These are phyloP conservation scores for Melipona quadrifasciata DNA, from an alignment of 1,140 invertebrate genomes.

Conservation along the genomic window DNA sequence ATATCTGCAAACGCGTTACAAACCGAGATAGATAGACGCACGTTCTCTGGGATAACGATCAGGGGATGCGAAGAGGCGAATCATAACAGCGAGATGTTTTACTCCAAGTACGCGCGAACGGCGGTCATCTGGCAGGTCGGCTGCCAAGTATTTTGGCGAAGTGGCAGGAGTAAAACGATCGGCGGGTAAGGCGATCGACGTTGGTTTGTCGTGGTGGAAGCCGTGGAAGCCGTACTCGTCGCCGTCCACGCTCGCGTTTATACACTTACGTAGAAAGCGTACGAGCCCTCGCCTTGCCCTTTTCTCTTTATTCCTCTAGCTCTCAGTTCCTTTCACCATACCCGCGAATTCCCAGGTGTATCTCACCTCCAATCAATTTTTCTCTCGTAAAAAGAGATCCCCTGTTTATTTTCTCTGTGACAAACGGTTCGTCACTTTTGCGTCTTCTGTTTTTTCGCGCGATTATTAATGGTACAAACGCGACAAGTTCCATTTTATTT, in stretches of 20 bases:
- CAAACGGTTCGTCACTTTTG: neutral
- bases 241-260: conserved; percentile 59
- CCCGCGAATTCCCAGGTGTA: neutral
- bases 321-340: conserved; percentile 5
- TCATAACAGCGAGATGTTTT: neutral
- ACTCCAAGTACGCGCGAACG: too few relatives aligned
- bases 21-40: too few relatives aligned
- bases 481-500: too few relatives aligned
- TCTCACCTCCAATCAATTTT: neutral
- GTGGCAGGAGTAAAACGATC: conserved; percentile 79
- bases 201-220: conserved; percentile 80
- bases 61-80: neutral
- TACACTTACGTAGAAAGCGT: conserved; percentile 50
- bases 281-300: conserved; percentile 41
- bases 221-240: conserved; percentile 75
- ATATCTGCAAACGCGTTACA: neutral
- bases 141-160: conserved; percentile 62
- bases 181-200: conserved; percentile 80
- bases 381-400: neutral
- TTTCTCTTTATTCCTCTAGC: conserved; percentile 16
- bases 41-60: neutral
- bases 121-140: conserved; percentile 16
- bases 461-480: too few relatives aligned
- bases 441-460: neutral
- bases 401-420: neutral